phyloP scores from a whole-genome alignment of 2,113 vertebrate species.

The Microtus richardsoni region DNA sequence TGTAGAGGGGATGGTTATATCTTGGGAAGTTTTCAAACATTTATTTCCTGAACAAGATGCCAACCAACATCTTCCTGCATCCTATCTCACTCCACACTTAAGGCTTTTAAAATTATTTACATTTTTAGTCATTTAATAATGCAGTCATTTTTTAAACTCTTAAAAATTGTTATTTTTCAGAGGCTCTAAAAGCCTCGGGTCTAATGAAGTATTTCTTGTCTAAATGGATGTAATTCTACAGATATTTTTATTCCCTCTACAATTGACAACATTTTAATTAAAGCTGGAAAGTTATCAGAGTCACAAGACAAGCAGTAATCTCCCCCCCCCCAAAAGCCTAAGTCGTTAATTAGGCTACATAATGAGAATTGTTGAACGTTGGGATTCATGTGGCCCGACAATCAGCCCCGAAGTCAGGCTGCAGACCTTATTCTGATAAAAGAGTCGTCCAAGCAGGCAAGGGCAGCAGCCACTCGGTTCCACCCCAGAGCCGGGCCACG shows the following conservation, averaged over 20 bases:
- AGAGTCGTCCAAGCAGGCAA: background rate
- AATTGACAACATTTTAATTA: constrained; percentile 69
- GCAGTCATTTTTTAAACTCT: background rate
- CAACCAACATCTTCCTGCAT: background rate
- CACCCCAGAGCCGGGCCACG: background rate
- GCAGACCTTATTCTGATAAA: background rate
- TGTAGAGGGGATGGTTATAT: too few species aligned
- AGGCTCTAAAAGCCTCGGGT: background rate
- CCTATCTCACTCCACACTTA: background rate
- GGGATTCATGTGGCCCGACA: background rate
- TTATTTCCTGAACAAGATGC: background rate
- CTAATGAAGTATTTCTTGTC: constrained; percentile 14
- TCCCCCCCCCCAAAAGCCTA: constrained; percentile 4
- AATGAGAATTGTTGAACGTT: background rate
- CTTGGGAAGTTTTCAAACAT: background rate
- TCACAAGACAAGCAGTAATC: constrained; percentile 38
- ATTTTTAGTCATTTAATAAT: constrained; percentile 4
- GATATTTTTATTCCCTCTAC: constrained; percentile 48
- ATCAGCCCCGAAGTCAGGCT: background rate
- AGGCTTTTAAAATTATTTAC: background rate
- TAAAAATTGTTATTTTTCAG: constrained; percentile 11
- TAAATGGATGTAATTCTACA: constrained; percentile 5
- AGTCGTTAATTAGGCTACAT: constrained; percentile 59
- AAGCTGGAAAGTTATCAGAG: constrained; percentile 58
- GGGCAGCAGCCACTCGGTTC: background rate